Evolutionary conservation across 2,888 invertebrate species (phyloP).

Genomic region (Fragum fragum): DNA sequence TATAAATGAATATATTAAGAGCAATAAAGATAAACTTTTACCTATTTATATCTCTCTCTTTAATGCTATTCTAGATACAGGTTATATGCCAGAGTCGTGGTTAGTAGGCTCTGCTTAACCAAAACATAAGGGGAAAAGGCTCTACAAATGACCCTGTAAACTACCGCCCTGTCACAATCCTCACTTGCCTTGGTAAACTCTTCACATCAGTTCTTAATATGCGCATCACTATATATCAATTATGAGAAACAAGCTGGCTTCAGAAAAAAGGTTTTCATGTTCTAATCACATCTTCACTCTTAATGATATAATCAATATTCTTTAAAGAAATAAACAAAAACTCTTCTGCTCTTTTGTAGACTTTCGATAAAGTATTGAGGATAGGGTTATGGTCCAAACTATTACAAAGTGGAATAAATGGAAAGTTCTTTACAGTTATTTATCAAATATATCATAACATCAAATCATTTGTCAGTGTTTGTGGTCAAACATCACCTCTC

Average conservation of each 20-base stretch:
- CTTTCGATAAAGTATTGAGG: too few relatives aligned
- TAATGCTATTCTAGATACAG: slow-evolving; percentile 43
- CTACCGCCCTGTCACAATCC: slow-evolving; percentile 43
- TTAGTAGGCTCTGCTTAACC: slow-evolving; percentile 35
- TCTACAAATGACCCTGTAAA: slow-evolving; percentile 7
- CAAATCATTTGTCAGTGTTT: too few relatives aligned
- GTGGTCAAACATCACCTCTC: too few relatives aligned
- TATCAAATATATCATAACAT: too few relatives aligned
- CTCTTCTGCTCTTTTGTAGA: too few relatives aligned
- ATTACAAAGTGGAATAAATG: too few relatives aligned
- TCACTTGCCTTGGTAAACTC: slow-evolving; percentile 52
- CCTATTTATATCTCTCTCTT: slow-evolving; percentile 18
- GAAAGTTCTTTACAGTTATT: too few relatives aligned
- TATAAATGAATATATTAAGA: slow-evolving; percentile 59
- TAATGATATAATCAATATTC: too few relatives aligned
- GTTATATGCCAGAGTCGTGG: slow-evolving; percentile 40
- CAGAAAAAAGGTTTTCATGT: too few relatives aligned
- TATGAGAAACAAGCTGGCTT: slow-evolving; percentile 54
- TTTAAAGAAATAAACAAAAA: too few relatives aligned
- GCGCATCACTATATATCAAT: slow-evolving; percentile 38
- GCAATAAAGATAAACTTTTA: slow-evolving; percentile 16
- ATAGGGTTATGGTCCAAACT: too few relatives aligned
- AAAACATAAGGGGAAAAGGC: slow-evolving; percentile 41
- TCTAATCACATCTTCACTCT: too few relatives aligned
- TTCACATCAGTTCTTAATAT: slow-evolving; percentile 47